Evolutionary conservation across 2,113 vertebrate species (phyloP).

Genomic region (Psammodynastes pulverulentus): DNA sequence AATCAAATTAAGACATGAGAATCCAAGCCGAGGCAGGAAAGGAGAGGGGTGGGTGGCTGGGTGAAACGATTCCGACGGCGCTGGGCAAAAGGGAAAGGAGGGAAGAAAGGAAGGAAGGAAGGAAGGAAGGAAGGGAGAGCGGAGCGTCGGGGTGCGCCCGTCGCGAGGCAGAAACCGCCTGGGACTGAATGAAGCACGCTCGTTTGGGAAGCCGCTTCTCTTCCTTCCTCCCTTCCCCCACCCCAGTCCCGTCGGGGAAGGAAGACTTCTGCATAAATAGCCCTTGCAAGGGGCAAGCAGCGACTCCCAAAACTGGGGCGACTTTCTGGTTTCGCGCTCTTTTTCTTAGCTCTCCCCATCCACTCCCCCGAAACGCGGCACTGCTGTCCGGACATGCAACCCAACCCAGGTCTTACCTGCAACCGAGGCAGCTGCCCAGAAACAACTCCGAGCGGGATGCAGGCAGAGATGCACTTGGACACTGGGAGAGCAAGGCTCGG

Average conservation of each 20-base stretch:
- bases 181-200: background rate
- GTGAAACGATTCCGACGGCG: background rate
- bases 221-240: accelerated
- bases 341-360: background rate
- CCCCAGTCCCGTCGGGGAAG: too few relatives aligned
- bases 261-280: background rate
- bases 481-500: background rate
- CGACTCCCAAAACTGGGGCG: background rate
- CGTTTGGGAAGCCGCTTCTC: background rate
- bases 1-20: background rate
- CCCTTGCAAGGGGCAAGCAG: background rate
- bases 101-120: too few relatives aligned
- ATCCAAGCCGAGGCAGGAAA: too few relatives aligned
- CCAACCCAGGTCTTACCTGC: conserved; percentile 43
- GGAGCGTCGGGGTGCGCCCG: background rate
- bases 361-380: too few relatives aligned
- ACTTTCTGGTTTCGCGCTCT: background rate
- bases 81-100: too few relatives aligned
- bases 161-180: background rate
- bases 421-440: background rate
- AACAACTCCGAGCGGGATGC: background rate
- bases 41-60: background rate
- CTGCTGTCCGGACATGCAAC: background rate
- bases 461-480: conserved; percentile 1
- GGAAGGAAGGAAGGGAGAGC: background rate